These are phyloP conservation scores for Grammomys dolichurus DNA, from an alignment of 2,113 vertebrate genomes.

Conservation along the genomic window DNA sequence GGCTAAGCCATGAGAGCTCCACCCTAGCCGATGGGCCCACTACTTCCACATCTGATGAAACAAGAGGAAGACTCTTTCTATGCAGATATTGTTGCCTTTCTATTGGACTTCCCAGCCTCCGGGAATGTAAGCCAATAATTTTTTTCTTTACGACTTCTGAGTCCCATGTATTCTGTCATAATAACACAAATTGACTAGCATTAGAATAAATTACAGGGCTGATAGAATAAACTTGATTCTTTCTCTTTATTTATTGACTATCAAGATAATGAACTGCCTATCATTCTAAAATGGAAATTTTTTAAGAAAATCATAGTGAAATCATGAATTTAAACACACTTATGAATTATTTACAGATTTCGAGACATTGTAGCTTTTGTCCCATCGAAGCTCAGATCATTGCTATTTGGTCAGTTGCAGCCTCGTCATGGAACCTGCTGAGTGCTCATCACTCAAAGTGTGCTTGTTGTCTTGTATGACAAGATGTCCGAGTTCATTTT, in stretches of 20 bases:
- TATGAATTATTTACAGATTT: conserved; percentile 17
- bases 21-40: not conserved
- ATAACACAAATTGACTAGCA: not conserved
- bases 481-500: not conserved
- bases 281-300: not conserved
- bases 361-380: not conserved
- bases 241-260: not conserved
- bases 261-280: not conserved
- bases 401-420: not conserved
- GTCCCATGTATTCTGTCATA: not conserved
- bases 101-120: not conserved
- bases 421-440: not conserved
- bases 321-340: not conserved
- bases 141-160: not conserved
- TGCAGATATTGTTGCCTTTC: not conserved
- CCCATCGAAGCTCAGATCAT: not conserved
- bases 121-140: not conserved
- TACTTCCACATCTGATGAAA: not conserved
- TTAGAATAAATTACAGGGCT: not conserved
- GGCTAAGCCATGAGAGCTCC: not conserved
- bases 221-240: not conserved
- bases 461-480: not conserved
- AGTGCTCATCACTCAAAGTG: not conserved
- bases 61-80: not conserved
- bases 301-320: not conserved